phyloP scores from a whole-genome alignment of 2,797 vertebrate species.

The Poecile montanus region DNA sequence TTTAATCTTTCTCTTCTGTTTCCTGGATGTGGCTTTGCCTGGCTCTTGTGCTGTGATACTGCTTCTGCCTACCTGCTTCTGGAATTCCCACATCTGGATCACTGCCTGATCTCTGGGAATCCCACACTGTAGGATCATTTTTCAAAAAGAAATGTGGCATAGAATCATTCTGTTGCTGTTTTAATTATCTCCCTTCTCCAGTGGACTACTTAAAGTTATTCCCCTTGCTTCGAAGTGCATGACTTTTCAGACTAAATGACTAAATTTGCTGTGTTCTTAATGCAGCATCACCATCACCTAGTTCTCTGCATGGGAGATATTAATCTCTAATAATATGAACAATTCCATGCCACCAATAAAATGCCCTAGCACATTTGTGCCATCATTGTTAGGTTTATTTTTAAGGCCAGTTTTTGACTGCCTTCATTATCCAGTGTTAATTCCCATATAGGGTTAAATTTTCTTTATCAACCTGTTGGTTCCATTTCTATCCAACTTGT shows the following conservation, averaged over 20 bases:
- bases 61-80: neutral
- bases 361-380: neutral
- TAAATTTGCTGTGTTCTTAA: neutral
- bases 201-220: neutral
- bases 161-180: neutral
- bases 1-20: neutral
- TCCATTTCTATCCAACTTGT: neutral
- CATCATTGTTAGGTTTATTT: neutral
- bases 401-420: neutral
- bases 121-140: neutral
- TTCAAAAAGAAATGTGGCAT: neutral
- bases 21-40: neutral
- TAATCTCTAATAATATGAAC: neutral
- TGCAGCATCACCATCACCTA: neutral
- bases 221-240: neutral
- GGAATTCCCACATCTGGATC: constrained; percentile 22
- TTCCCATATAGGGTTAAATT: neutral
- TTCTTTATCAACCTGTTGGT: neutral
- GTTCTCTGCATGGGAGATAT: neutral
- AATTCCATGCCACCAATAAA: neutral
- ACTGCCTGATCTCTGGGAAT: constrained; percentile 23
- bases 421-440: neutral
- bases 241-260: neutral
- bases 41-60: neutral
- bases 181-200: neutral